Evolutionary conservation across 2,797 vertebrate species (phyloP).

Genomic region (Lagocephalus sceleratus): DNA sequence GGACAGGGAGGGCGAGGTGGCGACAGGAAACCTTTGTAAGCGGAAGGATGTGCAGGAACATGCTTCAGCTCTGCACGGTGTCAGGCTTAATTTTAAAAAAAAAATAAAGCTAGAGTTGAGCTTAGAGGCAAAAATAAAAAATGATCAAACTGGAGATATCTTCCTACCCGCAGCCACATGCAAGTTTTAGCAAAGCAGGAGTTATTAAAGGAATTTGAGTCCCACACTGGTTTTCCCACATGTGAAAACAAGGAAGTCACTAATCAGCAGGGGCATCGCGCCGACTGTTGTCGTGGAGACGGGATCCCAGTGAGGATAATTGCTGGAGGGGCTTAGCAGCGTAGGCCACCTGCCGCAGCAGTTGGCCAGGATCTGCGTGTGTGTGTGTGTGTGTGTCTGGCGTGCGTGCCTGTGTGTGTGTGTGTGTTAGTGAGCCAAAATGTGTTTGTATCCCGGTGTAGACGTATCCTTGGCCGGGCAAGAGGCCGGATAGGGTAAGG

Average conservation of each 20-base stretch:
- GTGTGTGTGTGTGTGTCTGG: constrained; percentile 34
- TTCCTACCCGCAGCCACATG: not conserved
- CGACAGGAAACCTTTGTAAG: not conserved
- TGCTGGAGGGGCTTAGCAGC: constrained; percentile 78
- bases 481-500: constrained; percentile 52
- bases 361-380: constrained; percentile 69
- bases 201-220: constrained; percentile 32
- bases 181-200: constrained; percentile 17
- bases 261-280: constrained; percentile 51
- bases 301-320: constrained; percentile 78
- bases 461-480: constrained; percentile 32
- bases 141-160: not conserved
- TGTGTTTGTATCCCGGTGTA: constrained; percentile 36
- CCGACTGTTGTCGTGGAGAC: constrained; percentile 73
- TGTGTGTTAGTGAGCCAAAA: constrained; percentile 5
- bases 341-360: constrained; percentile 79
- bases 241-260: constrained; percentile 55
- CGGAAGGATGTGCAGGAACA: not conserved
- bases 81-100: not conserved
- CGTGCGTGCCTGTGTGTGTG: constrained; percentile 24
- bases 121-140: no score
- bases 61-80: not conserved
- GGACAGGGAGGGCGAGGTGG: not conserved
- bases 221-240: constrained; percentile 16
- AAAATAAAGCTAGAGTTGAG: no score